A percentile compares a stretch with the other conserved stretches of the same genome.
Evolutionary conservation across 1,140 invertebrate genomes (phyloP).

Genomic region (Eupristina koningsbergeri): DNA sequence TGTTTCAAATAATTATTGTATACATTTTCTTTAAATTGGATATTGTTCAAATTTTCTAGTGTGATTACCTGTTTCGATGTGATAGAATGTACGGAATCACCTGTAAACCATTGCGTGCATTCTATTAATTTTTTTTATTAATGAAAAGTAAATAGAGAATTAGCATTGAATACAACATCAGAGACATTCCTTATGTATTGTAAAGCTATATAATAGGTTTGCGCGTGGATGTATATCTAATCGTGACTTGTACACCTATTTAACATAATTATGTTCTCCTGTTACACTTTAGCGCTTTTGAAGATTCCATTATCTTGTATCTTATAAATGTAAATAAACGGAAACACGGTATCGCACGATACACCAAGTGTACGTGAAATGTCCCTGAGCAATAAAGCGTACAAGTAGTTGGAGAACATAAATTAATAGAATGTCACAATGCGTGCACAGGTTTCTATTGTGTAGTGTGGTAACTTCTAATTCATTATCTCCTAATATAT

Average conservation of each 20-base stretch:
- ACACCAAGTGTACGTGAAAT: background rate
- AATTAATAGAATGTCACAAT: background rate
- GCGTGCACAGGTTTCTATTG: background rate
- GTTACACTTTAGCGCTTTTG: constrained; percentile 1
- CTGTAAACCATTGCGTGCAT: background rate
- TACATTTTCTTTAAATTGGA: too few relatives aligned
- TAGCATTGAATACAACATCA: background rate
- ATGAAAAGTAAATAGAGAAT: background rate
- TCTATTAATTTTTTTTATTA: background rate
- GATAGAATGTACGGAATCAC: background rate
- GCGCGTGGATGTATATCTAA: background rate
- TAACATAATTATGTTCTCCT: constrained; percentile 16
- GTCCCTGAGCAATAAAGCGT: constrained; percentile 3
- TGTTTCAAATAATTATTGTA: too few relatives aligned
- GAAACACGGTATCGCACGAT: background rate
- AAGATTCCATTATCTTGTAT: constrained; percentile 9
- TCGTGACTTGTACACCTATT: background rate
- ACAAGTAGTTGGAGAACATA: background rate
- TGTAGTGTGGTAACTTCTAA: background rate
- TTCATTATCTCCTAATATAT: background rate
- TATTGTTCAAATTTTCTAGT: too few relatives aligned
- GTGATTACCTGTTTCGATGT: too few relatives aligned
- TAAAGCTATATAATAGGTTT: background rate
- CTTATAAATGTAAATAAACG: constrained; percentile 20
- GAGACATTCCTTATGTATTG: background rate